Base-by-base conservation (phyloP, 2,113 vertebrate genomes). In the Tragelaphus imberbis region DNA sequence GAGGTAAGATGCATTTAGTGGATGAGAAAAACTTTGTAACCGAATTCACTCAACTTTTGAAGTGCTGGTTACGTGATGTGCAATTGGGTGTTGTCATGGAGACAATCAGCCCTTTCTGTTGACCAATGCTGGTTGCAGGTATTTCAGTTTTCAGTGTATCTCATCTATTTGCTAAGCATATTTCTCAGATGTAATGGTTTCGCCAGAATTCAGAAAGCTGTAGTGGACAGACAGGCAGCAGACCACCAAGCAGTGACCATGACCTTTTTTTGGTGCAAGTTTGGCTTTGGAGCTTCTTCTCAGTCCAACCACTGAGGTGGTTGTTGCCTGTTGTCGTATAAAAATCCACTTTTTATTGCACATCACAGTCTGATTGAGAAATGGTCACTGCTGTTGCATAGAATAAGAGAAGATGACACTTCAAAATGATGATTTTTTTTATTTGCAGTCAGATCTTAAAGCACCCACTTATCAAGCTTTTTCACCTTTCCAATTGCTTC, bases 371-470 rank as follows among this genome's bases (percentile, higher is more conserved):
- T 77, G 68, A 71, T 71, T 71, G 23, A 77, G 71, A 77, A 77
- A 44, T 27, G 36, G 40, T 77, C 36, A 44, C 40, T 77, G 36
- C 12, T 77, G 23, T 27, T 44, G 2, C 71, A 44, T 27, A 77
- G 71, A 77, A 44, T 77, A 44, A 77, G 36, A 75, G 36, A 75
- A 75, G 36, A 71, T 36, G 17, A 77, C 71, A 77, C 71, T 77
- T 77, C 71, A 44, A 17, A 44, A 40, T 77, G 71, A 14, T 0
- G 0, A 27, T 44, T 44, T 44, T 75, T 71, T 40, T 12, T 0
- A 25, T 75, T 75, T 75, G 36, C 36, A 25, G 71, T 44, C 36
- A 44, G 36, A 36, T 77, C 71, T 25, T 77, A 27, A 77, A 5
- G 68, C 36, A 77, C 36, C 71, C 71, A 77, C 36, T 44, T 44